Conservation (phyloP, 1,140 invertebrate genomes). For the Lethrus apterus region DNA sequence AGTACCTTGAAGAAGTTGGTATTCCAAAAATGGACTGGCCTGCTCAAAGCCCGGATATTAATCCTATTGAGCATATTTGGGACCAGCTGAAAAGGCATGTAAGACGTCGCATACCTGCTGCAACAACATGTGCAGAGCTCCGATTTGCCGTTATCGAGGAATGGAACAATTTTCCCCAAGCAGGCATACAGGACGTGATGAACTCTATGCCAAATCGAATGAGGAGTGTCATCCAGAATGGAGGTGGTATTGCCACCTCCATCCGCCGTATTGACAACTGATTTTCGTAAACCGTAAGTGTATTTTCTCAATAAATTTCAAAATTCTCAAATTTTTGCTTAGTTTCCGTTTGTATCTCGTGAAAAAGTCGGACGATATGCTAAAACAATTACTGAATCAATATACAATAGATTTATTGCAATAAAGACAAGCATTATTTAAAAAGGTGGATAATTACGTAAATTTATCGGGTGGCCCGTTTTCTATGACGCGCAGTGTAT, state of each 20-base stretch:
- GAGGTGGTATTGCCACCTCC: too few relatives aligned
- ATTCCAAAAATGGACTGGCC: conserved; percentile 7
- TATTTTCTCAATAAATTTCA: background rate
- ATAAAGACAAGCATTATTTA: conserved; percentile 4
- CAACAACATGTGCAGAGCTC: conserved; percentile 7
- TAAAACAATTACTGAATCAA: background rate
- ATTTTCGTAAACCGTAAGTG: background rate
- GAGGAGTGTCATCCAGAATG: conserved; percentile 6
- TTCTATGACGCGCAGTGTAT: too few relatives aligned
- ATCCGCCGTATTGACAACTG: background rate
- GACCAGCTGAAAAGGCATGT: conserved; percentile 1
- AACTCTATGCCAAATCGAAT: conserved; percentile 6
- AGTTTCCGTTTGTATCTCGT: background rate
- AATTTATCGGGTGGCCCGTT: too few relatives aligned
- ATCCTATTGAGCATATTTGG: too few relatives aligned
- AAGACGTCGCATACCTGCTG: conserved; percentile 4
- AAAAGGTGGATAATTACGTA: too few relatives aligned
- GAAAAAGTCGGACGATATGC: background rate
- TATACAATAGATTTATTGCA: conserved; percentile 1
- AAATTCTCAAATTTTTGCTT: background rate
- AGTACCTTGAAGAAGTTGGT: conserved; percentile 1
- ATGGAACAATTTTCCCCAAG: too few relatives aligned
- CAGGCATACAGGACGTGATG: conserved; percentile 1
- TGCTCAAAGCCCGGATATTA: background rate
- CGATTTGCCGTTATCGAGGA: conserved; percentile 3